Percentiles rank a stretch among this genome's conserved stretches.
Conservation (phyloP, 2,888 invertebrate genomes). For the Aplocera efformata region DNA sequence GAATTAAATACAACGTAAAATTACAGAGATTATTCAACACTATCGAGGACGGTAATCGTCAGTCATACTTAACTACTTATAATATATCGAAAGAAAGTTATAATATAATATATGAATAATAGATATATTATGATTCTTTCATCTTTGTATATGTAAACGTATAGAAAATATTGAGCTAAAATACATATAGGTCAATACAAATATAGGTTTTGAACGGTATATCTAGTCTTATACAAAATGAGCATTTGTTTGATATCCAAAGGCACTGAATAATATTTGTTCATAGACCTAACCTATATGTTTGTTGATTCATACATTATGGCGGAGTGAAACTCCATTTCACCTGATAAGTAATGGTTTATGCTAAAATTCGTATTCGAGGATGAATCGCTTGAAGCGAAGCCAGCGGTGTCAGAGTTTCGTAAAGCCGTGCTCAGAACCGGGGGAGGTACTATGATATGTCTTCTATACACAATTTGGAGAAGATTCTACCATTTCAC, state of each 20-base stretch:
- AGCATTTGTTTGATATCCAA: constrained; percentile 52
- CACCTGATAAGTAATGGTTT: constrained; percentile 46
- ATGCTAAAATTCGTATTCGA: constrained; percentile 60
- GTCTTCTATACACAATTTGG: constrained; percentile 9
- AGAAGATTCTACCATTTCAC: constrained; percentile 8
- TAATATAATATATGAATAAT: constrained; percentile 40
- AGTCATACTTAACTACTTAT: constrained; percentile 38
- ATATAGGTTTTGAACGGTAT: not conserved
- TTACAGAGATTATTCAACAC: constrained; percentile 24
- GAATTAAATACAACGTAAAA: constrained; percentile 36
- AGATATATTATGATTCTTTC: constrained; percentile 39
- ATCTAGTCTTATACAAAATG: constrained; percentile 29
- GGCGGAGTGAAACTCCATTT: constrained; percentile 68
- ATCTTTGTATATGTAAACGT: constrained; percentile 35
- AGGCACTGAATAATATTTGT: constrained; percentile 44
- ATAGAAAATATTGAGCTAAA: constrained; percentile 36
- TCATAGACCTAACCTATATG: constrained; percentile 35
- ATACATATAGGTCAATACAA: constrained; percentile 16
- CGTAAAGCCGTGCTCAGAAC: constrained; percentile 72
- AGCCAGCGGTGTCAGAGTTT: constrained; percentile 70
- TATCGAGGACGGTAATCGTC: constrained; percentile 47
- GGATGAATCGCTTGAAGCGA: constrained; percentile 38
- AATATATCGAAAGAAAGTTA: constrained; percentile 36
- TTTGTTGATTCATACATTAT: constrained; percentile 67
- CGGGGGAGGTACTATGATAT: constrained; percentile 36